phyloP scores from a whole-genome alignment of 2,888 invertebrate species.

The Noctuana brunneofusca region DNA sequence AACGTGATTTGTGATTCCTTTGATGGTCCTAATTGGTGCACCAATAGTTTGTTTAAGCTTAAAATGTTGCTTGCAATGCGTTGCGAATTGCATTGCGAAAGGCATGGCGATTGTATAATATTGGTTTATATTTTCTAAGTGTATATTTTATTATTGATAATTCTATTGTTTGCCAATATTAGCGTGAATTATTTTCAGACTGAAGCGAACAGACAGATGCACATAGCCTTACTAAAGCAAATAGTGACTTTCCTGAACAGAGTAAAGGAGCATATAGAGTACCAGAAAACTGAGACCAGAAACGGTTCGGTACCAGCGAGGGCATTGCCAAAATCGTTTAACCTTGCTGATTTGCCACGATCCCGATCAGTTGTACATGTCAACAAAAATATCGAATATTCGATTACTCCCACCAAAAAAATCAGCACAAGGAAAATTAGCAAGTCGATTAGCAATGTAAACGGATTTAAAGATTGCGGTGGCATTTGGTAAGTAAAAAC shows the following conservation, averaged over 20 bases:
- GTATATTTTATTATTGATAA: conserved; percentile 21
- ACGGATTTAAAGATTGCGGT: conserved; percentile 64
- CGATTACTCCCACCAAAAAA: conserved; percentile 60
- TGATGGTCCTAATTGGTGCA: conserved; percentile 50
- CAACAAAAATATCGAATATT: conserved; percentile 63
- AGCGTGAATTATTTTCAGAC: conserved; percentile 77
- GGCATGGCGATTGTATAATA: conserved; percentile 14
- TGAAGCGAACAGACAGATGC: conserved; percentile 88
- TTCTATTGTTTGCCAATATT: conserved; percentile 25
- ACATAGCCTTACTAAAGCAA: conserved; percentile 87
- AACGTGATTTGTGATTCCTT: conserved; percentile 26
- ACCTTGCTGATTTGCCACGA: conserved; percentile 64
- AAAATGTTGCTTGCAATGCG: conserved; percentile 26
- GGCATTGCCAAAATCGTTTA: conserved; percentile 50
- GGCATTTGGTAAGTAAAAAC: conserved; percentile 57
- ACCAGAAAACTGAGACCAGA: conserved; percentile 54
- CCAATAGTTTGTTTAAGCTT: conserved; percentile 43
- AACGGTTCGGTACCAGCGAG: conserved; percentile 48
- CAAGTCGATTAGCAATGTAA: conserved; percentile 74
- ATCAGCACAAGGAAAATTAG: conserved; percentile 69
- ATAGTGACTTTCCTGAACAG: conserved; percentile 87
- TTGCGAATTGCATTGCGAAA: conserved; percentile 49
- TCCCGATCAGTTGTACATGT: conserved; percentile 72
- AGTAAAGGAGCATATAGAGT: conserved; percentile 85
- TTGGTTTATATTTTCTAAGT: conserved; percentile 12